A percentile compares a stretch with the other conserved stretches of the same genome.
Evolutionary conservation across 2,113 vertebrate genomes (phyloP).

Genomic region (rabbit (Oryctolagus cuniculus)): mOryCun1.1 NC_091434.1:125159001-125159500

Average conservation of each 20-base stretch:
- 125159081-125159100: no score
- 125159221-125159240: background rate
- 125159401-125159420: background rate
- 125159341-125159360: background rate
- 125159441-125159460: no score
- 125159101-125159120: no score
- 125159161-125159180: background rate
- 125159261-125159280: background rate
- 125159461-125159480: no score
- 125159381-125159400: background rate
- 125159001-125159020: no score
- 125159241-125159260: no score
- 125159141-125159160: background rate
- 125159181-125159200: background rate
- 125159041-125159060: no score
- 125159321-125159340: background rate
- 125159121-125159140: accelerated
- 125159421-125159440: no score
- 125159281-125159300: background rate
- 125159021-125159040: no score
- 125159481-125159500: no score
- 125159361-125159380: background rate
- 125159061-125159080: no score
- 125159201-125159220: background rate
- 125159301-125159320: background rate